phyloP scores from a whole-genome alignment of 2,113 vertebrate genomes.

The Carassius gibelio region DNA sequence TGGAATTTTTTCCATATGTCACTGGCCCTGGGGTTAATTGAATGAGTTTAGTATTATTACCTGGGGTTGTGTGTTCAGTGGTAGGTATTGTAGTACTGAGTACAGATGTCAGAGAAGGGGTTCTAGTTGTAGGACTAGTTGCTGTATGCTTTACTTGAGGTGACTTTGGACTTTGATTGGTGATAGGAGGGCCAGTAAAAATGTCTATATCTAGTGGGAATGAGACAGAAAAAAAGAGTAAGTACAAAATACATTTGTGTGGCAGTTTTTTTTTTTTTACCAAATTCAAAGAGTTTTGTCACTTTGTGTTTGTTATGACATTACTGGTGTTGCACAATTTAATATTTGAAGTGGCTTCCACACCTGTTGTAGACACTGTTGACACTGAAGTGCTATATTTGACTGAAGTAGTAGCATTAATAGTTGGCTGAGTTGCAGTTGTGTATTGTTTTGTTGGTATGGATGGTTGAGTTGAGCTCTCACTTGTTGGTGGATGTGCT shows the following conservation, averaged over 20 bases:
- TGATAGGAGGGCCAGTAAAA: background rate
- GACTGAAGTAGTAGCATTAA: slow-evolving; percentile 15
- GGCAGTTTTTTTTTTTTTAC: background rate
- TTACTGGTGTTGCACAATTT: background rate
- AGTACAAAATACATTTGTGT: background rate
- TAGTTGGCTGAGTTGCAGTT: slow-evolving; percentile 25
- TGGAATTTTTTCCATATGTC: background rate
- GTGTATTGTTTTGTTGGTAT: background rate
- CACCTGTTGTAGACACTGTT: slow-evolving; percentile 26
- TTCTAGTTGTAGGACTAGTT: background rate
- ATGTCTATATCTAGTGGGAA: background rate
- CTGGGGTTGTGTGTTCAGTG: background rate
- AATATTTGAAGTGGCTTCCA: background rate
- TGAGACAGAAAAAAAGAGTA: background rate
- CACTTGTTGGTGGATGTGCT: background rate
- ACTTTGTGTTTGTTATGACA: background rate
- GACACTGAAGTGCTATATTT: slow-evolving; percentile 2
- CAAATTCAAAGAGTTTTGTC: background rate
- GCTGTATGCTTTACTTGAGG: background rate
- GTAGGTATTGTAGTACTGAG: background rate
- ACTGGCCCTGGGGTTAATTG: background rate
- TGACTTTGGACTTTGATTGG: accelerated
- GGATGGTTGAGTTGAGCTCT: background rate
- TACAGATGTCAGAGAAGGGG: background rate
- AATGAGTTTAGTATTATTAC: background rate